A percentile compares a stretch with the other conserved stretches of the same genome.
phyloP scores from a whole-genome alignment of 1,140 invertebrate genomes.

The Caenorhabditis elegans region WBcel235 BX284604.4:12568001-12568500 shows the following conservation, averaged over 20 bases:
- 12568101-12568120: not conserved
- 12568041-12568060: not conserved
- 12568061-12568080: not conserved
- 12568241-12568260: not conserved
- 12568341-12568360: not conserved
- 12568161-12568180: not conserved
- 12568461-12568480: too few relatives aligned
- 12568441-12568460: too few relatives aligned
- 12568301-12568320: not conserved
- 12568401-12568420: not conserved
- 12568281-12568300: not conserved
- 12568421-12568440: too few relatives aligned
- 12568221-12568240: not conserved
- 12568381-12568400: not conserved
- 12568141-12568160: not conserved
- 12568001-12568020: not conserved
- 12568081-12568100: not conserved
- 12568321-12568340: not conserved
- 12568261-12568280: not conserved
- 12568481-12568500: too few relatives aligned
- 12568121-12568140: not conserved
- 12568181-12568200: not conserved
- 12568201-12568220: not conserved
- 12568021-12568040: constrained; percentile 3
- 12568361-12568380: not conserved